phyloP scores from a whole-genome alignment of 2,797 vertebrate genomes.

The Iguana delicatissima region DNA sequence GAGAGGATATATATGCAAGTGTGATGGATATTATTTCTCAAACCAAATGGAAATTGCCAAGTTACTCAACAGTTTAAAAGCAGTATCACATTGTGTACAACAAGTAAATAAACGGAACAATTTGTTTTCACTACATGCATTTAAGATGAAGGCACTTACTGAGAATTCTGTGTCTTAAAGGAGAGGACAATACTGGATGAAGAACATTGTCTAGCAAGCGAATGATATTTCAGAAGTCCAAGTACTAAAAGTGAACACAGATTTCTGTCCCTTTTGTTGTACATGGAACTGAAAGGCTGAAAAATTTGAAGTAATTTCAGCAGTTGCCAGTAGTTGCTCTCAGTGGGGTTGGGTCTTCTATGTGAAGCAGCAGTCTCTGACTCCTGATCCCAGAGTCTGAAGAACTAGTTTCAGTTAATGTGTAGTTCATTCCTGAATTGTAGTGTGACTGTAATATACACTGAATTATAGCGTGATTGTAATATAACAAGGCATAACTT shows the following conservation, averaged over 20 bases:
- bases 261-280: background rate
- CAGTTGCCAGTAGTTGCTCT: background rate
- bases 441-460: too few species aligned
- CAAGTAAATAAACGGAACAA: background rate
- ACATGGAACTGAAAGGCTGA: background rate
- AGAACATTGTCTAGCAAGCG: background rate
- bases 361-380: background rate
- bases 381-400: background rate
- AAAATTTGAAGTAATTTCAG: slow-evolving; percentile 2
- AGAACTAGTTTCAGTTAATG: background rate
- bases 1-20: background rate
- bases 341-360: background rate
- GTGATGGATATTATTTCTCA: background rate
- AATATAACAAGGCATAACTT: background rate
- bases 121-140: background rate
- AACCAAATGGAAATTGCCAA: slow-evolving; percentile 9
- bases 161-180: background rate
- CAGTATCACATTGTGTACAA: background rate
- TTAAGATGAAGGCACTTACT: background rate
- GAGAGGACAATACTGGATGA: background rate
- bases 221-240: background rate
- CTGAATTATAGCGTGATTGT: background rate
- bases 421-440: background rate
- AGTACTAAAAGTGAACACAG: background rate
- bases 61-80: slow-evolving; percentile 26